Evolutionary conservation across 2,797 vertebrate species (phyloP).

Genomic region (Poliocrania exsul): DNA sequence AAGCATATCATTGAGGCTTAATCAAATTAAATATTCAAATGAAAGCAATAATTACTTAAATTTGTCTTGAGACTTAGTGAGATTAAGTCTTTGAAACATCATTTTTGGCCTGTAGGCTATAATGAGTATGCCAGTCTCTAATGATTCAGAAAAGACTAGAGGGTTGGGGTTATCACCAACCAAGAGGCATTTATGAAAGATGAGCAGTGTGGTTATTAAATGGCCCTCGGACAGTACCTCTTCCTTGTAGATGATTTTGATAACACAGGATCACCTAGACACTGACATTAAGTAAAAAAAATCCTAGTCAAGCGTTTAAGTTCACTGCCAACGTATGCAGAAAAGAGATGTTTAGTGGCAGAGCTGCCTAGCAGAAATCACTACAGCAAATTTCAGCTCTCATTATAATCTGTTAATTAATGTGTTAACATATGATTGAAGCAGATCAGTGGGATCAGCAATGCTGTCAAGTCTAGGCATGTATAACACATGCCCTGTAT

Average conservation of each 20-base stretch:
- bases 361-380: background rate
- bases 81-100: slow-evolving; percentile 67
- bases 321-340: background rate
- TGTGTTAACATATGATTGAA: background rate
- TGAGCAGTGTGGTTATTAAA: background rate
- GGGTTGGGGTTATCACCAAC: slow-evolving; percentile 1
- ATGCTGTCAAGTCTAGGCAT: background rate
- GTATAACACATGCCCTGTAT: background rate
- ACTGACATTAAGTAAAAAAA: background rate
- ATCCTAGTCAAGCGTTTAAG: background rate
- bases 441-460: background rate
- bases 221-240: background rate
- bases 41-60: slow-evolving; percentile 72
- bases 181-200: slow-evolving; percentile 41
- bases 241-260: background rate
- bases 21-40: slow-evolving; percentile 75
- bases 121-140: slow-evolving; percentile 45
- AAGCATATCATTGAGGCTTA: slow-evolving; percentile 22
- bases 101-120: slow-evolving; percentile 56
- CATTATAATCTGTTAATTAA: slow-evolving; percentile 60
- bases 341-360: background rate
- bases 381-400: slow-evolving; percentile 7
- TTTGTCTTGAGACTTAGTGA: slow-evolving; percentile 65
- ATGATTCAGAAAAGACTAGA: slow-evolving; percentile 22
- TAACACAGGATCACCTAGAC: background rate